Conservation (phyloP, 1,140 invertebrate genomes). For the Ctenoplectra terminalis region DNA sequence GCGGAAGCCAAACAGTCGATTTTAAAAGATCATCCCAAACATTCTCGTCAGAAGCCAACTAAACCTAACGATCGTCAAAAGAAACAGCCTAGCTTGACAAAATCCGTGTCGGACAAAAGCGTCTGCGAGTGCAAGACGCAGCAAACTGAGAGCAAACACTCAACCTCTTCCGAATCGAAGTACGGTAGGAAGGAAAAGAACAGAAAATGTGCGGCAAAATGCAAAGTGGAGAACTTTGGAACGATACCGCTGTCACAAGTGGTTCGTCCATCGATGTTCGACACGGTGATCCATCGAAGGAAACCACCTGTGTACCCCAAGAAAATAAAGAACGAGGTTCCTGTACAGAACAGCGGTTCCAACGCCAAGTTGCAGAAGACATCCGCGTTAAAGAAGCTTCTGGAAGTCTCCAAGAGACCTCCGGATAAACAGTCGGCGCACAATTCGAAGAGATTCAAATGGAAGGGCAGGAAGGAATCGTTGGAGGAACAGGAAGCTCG, state of each 20-base stretch:
- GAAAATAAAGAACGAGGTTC: neutral
- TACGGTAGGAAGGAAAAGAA: neutral
- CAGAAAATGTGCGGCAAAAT: neutral
- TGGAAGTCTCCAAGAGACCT: neutral
- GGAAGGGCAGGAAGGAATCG: neutral
- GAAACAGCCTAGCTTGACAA: neutral
- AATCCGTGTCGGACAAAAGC: neutral
- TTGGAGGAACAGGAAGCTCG: slow-evolving; percentile 21
- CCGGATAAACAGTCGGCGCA: neutral
- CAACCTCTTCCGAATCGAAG: neutral
- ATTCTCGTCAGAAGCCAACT: neutral
- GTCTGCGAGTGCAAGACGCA: neutral
- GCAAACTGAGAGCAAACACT: neutral
- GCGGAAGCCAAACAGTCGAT: neutral
- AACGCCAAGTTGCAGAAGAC: neutral
- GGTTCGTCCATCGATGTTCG: slow-evolving; percentile 13
- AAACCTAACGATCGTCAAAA: neutral
- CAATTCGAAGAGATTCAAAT: neutral
- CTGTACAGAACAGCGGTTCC: neutral
- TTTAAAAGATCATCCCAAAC: neutral
- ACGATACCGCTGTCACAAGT: slow-evolving; percentile 24
- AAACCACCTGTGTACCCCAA: slow-evolving; percentile 24
- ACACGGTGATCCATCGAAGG: neutral
- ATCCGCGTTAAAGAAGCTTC: rapidly evolving
- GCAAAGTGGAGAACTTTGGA: neutral